Conservation (phyloP, 2,113 vertebrate species). For the Grus americana region DNA sequence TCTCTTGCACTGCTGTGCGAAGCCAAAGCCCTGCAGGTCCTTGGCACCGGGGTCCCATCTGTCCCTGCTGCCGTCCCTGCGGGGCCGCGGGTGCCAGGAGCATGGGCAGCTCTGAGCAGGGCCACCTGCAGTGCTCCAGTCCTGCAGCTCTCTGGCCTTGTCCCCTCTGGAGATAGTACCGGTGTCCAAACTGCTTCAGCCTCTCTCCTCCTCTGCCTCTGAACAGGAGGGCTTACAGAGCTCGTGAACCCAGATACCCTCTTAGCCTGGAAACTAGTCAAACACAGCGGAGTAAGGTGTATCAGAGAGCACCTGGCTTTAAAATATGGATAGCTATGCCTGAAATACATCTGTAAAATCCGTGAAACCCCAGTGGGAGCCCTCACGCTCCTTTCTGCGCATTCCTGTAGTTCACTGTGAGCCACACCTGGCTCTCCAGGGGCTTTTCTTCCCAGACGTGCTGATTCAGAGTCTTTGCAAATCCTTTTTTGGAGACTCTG, state of each 20-base stretch:
- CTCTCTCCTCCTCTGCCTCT: not conserved
- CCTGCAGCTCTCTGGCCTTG: not conserved
- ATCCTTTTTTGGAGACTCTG: not conserved
- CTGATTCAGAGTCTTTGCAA: not conserved
- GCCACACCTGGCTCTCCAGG: not conserved
- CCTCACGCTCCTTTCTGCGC: fast-evolving
- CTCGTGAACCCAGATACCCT: fast-evolving
- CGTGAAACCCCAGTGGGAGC: not conserved
- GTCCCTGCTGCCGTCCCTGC: not conserved
- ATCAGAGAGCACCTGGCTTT: not conserved
- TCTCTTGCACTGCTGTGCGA: not conserved
- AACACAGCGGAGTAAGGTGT: not conserved
- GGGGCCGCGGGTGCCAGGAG: not conserved
- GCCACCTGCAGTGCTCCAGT: fast-evolving
- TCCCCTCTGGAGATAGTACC: not conserved
- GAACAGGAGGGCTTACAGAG: not conserved
- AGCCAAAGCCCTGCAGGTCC: not conserved
- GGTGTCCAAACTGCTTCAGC: not conserved
- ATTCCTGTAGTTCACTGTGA: not conserved
- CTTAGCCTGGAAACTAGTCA: not conserved
- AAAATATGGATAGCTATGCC: not conserved
- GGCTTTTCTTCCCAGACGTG: not conserved
- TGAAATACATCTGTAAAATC: not conserved
- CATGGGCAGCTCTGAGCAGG: not conserved
- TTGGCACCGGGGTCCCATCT: not conserved